These are phyloP conservation scores for Prolemur simus DNA, from an alignment of 2,113 vertebrate genomes.

Conservation along the genomic window DNA sequence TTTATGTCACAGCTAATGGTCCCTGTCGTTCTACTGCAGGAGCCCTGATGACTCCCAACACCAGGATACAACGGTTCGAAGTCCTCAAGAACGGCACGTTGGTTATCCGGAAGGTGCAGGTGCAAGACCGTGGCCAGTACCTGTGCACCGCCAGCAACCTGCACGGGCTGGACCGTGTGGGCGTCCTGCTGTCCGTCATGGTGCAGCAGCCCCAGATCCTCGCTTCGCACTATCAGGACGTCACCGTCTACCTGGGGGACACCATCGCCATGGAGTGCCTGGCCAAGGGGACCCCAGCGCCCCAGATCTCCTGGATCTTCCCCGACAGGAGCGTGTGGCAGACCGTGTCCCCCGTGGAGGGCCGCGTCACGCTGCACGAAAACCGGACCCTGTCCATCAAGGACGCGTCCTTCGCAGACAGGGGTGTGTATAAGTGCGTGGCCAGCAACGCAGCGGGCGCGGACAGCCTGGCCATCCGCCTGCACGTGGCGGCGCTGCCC, in stretches of 20 bases:
- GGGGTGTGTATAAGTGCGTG: constrained; percentile 91
- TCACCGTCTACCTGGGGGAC: constrained; percentile 87
- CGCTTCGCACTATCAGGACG: constrained; percentile 85
- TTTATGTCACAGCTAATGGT: fast-evolving
- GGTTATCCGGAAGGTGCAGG: constrained; percentile 86
- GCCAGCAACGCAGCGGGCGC: constrained; percentile 90
- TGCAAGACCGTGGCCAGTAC: constrained; percentile 90
- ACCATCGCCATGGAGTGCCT: constrained; percentile 87
- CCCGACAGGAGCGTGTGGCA: constrained; percentile 86
- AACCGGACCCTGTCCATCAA: constrained; percentile 89
- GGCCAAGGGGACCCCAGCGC: constrained; percentile 86
- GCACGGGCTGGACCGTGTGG: constrained; percentile 86
- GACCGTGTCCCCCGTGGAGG: constrained; percentile 57
- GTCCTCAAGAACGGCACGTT: constrained; percentile 91
- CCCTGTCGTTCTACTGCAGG: constrained; percentile 78
- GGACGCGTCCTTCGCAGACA: constrained; percentile 84
- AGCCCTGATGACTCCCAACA: constrained; percentile 86
- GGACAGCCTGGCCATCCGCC: constrained; percentile 87
- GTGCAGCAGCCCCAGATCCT: constrained; percentile 86
- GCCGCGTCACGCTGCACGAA: constrained; percentile 82
- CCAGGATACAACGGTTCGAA: constrained; percentile 87
- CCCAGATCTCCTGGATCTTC: constrained; percentile 91
- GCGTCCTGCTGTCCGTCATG: constrained; percentile 84
- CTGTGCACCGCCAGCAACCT: constrained; percentile 89
- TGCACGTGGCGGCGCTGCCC: constrained; percentile 87